These are phyloP conservation scores for Parapristionchus giblindavisi DNA, from an alignment of 2,888 invertebrate species.

Conservation along the genomic window DNA sequence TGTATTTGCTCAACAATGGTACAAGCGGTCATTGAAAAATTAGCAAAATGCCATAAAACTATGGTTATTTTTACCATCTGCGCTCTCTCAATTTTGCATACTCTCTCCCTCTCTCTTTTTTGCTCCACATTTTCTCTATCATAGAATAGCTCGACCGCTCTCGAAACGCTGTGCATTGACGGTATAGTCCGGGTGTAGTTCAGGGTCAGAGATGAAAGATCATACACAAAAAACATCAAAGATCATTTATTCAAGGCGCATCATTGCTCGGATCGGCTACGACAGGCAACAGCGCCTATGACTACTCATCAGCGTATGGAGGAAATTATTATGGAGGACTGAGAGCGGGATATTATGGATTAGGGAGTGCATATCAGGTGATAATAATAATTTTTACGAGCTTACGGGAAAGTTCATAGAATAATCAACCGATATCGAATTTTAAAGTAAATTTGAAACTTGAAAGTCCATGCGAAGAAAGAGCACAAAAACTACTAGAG, in stretches of 20 bases:
- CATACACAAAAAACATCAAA: too few relatives aligned
- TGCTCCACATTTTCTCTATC: too few relatives aligned
- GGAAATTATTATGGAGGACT: slow-evolving; percentile 29
- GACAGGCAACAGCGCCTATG: background rate
- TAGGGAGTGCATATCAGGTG: slow-evolving; percentile 19
- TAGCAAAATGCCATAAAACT: too few relatives aligned
- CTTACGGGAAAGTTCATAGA: background rate
- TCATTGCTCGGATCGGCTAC: slow-evolving; percentile 13
- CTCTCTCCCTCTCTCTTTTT: too few relatives aligned
- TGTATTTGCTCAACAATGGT: too few relatives aligned
- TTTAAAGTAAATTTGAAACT: background rate
- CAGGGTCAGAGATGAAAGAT: too few relatives aligned
- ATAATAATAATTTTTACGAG: background rate
- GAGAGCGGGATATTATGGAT: slow-evolving; percentile 7
- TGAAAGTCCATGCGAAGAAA: background rate
- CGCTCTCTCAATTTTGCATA: too few relatives aligned
- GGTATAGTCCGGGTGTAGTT: too few relatives aligned
- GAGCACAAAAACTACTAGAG: too few relatives aligned
- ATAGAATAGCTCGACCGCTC: too few relatives aligned
- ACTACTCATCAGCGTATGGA: slow-evolving; percentile 29
- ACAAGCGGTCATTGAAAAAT: too few relatives aligned
- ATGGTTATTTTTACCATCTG: background rate
- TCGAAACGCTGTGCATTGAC: too few relatives aligned
- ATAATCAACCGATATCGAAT: background rate
- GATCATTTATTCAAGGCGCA: slow-evolving; percentile 21